Base-by-base conservation (phyloP, 1,140 invertebrate species). In the Ctenoplectra terminalis region DNA sequence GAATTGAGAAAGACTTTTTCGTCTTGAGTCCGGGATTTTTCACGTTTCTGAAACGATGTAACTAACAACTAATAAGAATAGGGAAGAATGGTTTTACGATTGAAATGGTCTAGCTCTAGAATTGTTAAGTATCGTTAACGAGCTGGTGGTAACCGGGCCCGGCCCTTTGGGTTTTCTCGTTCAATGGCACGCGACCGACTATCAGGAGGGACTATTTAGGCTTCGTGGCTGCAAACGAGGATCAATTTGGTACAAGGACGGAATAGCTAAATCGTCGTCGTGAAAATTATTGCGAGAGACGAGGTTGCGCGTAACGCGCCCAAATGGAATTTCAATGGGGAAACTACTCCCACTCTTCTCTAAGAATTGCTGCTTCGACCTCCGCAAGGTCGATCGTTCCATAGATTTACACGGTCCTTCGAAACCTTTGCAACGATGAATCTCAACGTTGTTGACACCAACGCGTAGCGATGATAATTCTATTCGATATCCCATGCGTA, bases 241-340 rank as follows among this genome's bases (percentile, higher is more conserved):
- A 82, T 64, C 86, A 73, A 88, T 85, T 56, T 75, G 37, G 69
- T 66, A 88, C 79, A 88, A 88, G 87, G 86, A 69, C 76, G 75
- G 87, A 82, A 87, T 88, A 83, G 86, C 71, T 87, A 87, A 87
- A 87, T 56, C 70, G 63, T 50, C 56, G 50, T 86, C 54, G 76
- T 84, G 86, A 87, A 87, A 87, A 87, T 84, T 31, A 83, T 66
- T 34, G 50, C 85, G 70, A 75, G 78, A 54, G 23, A 11, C 70
- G 64, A 75, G 54, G 64, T 75, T 71, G 56, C 46, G 52, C 61
- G 74, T 40, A 74, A 66, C 64, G 67, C 48, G 64, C 34, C 56
- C 66, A 63, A 34, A 66, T 58, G 61, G 87, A 88, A 88, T 88
- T 87, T 85, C 80, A 87, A 87, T 87, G 54, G 56, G 52, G 48